These are phyloP conservation scores for Ectobius pallidus DNA, from an alignment of 2,888 invertebrate genomes.

Conservation along the genomic window DNA sequence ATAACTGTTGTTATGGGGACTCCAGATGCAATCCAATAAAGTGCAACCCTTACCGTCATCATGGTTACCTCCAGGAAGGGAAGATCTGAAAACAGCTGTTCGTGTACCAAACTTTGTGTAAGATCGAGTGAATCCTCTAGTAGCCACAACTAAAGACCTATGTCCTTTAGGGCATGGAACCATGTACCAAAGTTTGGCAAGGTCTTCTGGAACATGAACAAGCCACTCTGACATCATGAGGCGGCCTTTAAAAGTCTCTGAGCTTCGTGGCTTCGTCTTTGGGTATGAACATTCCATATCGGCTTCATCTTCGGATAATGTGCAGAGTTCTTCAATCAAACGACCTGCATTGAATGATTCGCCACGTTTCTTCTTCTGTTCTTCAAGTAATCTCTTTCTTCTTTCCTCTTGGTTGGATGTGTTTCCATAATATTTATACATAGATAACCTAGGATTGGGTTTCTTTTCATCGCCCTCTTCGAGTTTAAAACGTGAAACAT, in stretches of 20 bases:
- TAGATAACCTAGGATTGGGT: constrained; percentile 2
- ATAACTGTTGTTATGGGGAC: constrained; percentile 64
- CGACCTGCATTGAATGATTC: constrained; percentile 59
- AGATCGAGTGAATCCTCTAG: constrained; percentile 57
- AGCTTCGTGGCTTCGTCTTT: not conserved
- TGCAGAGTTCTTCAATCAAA: constrained; percentile 53
- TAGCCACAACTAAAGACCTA: constrained; percentile 81
- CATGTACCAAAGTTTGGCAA: constrained; percentile 72
- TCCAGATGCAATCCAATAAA: constrained; percentile 85
- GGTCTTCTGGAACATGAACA: constrained; percentile 79
- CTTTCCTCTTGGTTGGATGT: constrained; percentile 59
- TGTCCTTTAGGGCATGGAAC: constrained; percentile 85
- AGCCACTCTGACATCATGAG: constrained; percentile 96
- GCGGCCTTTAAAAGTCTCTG: constrained; percentile 53
- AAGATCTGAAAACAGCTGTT: constrained; percentile 13
- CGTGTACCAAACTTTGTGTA: constrained; percentile 11
- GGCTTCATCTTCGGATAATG: constrained; percentile 41
- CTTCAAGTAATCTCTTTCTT: constrained; percentile 60
- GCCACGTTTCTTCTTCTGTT: constrained; percentile 64
- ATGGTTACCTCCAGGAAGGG: constrained; percentile 48
- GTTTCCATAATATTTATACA: not conserved
- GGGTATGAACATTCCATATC: constrained; percentile 45
- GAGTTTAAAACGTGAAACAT: too few relatives aligned
- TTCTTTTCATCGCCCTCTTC: too few relatives aligned
- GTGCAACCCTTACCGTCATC: constrained; percentile 59